Evolutionary conservation across 2,797 vertebrate species (phyloP).

Genomic region (Monodelphis domestica): DNA sequence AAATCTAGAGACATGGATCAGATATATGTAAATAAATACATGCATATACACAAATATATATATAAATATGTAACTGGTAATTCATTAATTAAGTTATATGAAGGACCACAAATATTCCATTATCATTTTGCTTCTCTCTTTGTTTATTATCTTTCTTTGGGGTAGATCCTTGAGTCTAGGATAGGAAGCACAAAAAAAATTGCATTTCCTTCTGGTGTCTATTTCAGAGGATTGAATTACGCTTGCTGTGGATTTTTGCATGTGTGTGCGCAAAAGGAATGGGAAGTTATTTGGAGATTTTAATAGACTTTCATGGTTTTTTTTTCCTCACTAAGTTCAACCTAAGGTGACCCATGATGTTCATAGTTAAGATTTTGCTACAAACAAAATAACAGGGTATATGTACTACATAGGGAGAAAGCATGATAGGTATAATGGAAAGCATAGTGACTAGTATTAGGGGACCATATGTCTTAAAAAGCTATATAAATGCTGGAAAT

Average conservation of each 20-base stretch:
- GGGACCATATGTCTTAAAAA: neutral
- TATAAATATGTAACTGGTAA: neutral
- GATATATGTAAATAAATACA: neutral
- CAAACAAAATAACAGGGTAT: conserved; percentile 79
- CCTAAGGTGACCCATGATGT: conserved; percentile 77
- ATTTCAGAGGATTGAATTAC: conserved; percentile 67
- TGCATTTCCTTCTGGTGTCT: conserved; percentile 63
- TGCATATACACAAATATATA: neutral
- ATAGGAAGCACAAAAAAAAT: conserved; percentile 57
- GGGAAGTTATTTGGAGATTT: conserved; percentile 72
- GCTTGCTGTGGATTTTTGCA: conserved; percentile 61
- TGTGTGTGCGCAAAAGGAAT: conserved; percentile 59
- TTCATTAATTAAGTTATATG: conserved; percentile 19
- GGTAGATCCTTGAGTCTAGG: conserved; percentile 40
- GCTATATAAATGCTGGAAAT: neutral
- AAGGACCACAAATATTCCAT: neutral
- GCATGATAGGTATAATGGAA: neutral
- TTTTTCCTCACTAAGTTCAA: conserved; percentile 75
- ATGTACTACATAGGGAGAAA: neutral
- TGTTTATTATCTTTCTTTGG: conserved; percentile 44
- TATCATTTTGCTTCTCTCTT: conserved; percentile 7
- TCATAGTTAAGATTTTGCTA: conserved; percentile 81
- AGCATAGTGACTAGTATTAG: neutral
- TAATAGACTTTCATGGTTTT: conserved; percentile 70
- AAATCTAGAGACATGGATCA: neutral